Base-by-base conservation (phyloP, 2,797 vertebrate genomes). In the Trematomus bernacchii region DNA sequence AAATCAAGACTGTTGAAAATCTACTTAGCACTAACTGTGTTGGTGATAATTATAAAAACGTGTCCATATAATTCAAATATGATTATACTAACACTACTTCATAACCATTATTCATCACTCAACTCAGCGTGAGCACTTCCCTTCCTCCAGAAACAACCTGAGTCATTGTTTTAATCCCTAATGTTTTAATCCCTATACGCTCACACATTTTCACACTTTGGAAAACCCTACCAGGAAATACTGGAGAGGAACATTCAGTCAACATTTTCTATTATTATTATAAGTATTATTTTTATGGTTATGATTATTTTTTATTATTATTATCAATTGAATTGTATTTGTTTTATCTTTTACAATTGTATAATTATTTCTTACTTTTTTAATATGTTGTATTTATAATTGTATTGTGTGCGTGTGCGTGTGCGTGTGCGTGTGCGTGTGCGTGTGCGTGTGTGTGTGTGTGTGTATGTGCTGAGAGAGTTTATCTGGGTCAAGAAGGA, bases 401-500 rank as follows among this genome's bases (percentile, higher is more conserved):
- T 27, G n/a, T n/a, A n/a, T n/a, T 21, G 16, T 48, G 48, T 52
- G 37, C 8, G 50, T 53, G 46, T 33, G 30, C 33, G 30, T 33
- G 33, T 8, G 33, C 7, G 6, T 33, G 33, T 1, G 43, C 46
- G 23, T 8, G 48, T 52, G 46, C 47, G 43, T 61, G 6, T 71
- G 18, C 64, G 43, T 55, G 18, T 61, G 42, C 46, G 23, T 8
- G 48, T 52, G 46, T 47, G 43, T 61, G 6, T 71, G 18, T 64
- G 43, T 55, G 18, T 61, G 27, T 37, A 16, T 19, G 60, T 16
- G 48, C 27, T 53, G 44, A 12, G 55, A 46, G n/a, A 44, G 57
- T 86, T 81, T 88, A 87, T 91, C 76, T 79, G 37, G 37, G 78
- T 81, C 83, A 75, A 47, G 42, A 71, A 73, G 21, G 64, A 64